Evolutionary conservation across 1,140 invertebrate species (phyloP), one percentile per base, ranked within the genome.

Genomic region (Brachionus asplanchnoidis): DNA sequence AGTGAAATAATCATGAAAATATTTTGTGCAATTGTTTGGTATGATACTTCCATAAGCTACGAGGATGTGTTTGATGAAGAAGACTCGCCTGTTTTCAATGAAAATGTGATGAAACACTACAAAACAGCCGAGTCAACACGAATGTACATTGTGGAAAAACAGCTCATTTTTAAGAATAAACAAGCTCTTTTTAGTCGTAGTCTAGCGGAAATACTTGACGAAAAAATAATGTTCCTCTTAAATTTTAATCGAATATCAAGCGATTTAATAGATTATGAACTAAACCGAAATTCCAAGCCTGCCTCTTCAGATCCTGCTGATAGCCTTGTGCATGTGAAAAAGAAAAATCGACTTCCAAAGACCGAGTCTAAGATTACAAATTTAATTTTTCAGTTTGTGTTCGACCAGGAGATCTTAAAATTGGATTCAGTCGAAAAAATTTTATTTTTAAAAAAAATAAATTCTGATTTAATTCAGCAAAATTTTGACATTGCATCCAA

Each of bases 11-110:
- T 77, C 50, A 12, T 77, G 28, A 77, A 36, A 26, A 12, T 77
- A 77, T 77, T 77, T 77, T 77, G 73, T 77, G 40, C 73, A 11
- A 46, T 77, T 77, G 8, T 77, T 6, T 77, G 73, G 73, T 46
- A 77, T n/a, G 44, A 77, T 46, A 26, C 42, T 23, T 50, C 73
- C 12, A 77, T 77, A 44, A 77, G 26, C 23, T 77, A 77, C 26
- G 44, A 77, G 26, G 12, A 28, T 77, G 8, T 77, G 28, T 50
- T 77, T 26, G 73, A 77, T 32, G 23, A 46, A 4, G 32, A 40
- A 4, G 73, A 77, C 5, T 26, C 17, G 12, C 44, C 44, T 12
- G 20, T 77, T n/a, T 77, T 77, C 26, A 77, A 53, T 77, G 20
- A 77, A 12, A 23, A 46, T 12, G 73, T 26, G n/a, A 26, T 28